Evolutionary conservation across 2,888 invertebrate species (phyloP).

Genomic region (Tenthredo scrophulariae): DNA sequence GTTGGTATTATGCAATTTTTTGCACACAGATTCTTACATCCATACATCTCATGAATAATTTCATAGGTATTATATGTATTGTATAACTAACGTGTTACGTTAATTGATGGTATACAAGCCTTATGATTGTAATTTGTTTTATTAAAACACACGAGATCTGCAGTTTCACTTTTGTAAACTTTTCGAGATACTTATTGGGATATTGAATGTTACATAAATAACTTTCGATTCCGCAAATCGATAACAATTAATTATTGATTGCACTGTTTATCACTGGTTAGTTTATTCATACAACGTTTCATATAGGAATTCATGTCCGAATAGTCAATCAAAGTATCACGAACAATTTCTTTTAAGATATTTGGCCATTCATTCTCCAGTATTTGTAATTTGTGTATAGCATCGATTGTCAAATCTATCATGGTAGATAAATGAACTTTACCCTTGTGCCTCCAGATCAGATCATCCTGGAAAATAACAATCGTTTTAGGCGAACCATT

Average conservation of each 20-base stretch:
- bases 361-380: slow-evolving; percentile 89
- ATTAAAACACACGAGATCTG: background rate
- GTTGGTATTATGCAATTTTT: background rate
- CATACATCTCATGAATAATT: background rate
- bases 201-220: background rate
- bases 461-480: slow-evolving; percentile 83
- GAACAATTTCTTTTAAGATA: slow-evolving; percentile 88
- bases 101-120: background rate
- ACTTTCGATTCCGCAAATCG: slow-evolving; percentile 17
- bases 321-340: slow-evolving; percentile 89
- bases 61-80: too few relatives aligned
- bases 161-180: background rate
- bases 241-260: slow-evolving; percentile 42
- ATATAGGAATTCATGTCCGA: slow-evolving; percentile 90
- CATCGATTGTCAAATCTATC: slow-evolving; percentile 87
- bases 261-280: slow-evolving; percentile 66
- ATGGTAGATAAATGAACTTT: slow-evolving; percentile 85
- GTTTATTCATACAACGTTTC: slow-evolving; percentile 80
- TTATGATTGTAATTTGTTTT: background rate
- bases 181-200: background rate
- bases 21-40: background rate
- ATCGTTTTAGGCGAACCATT: background rate
- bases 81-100: background rate
- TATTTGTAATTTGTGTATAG: slow-evolving; percentile 87
- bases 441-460: slow-evolving; percentile 87